Conservation (phyloP, 2,113 vertebrate genomes). For the Patagioenas fasciata region DNA sequence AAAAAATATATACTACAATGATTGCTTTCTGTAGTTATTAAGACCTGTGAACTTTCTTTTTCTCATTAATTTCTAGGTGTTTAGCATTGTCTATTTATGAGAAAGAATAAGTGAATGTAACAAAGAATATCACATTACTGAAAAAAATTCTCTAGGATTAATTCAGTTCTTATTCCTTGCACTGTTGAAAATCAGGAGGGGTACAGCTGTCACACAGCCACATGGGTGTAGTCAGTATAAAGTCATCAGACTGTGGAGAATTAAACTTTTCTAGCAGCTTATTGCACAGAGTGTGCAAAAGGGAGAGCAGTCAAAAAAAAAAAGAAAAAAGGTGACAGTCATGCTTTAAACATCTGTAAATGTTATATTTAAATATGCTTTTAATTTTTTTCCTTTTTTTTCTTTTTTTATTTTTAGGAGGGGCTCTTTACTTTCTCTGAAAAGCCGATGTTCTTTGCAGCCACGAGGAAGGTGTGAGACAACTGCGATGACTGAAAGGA, state of each 20-base stretch:
- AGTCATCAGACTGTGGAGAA: background rate
- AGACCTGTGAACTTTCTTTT: background rate
- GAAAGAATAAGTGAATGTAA: background rate
- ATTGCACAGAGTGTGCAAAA: background rate
- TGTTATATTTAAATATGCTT: background rate
- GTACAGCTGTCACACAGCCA: background rate
- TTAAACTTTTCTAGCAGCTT: background rate
- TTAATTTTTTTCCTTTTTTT: rapidly evolving
- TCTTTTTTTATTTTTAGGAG: background rate
- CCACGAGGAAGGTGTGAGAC: background rate
- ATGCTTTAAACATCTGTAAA: background rate
- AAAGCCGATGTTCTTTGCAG: background rate
- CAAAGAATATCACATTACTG: background rate
- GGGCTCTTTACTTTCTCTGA: background rate
- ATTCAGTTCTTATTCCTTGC: background rate
- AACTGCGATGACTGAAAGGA: conserved; percentile 71
- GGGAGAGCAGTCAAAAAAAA: background rate
- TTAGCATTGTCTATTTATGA: background rate
- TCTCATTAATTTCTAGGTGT: background rate
- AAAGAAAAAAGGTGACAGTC: background rate
- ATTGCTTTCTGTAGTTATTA: background rate
- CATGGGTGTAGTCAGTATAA: background rate
- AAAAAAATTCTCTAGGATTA: background rate
- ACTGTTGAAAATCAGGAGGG: background rate
- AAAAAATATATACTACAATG: background rate